Base-by-base conservation (phyloP, 2,113 vertebrate genomes). In the Oryzias woworae region DNA sequence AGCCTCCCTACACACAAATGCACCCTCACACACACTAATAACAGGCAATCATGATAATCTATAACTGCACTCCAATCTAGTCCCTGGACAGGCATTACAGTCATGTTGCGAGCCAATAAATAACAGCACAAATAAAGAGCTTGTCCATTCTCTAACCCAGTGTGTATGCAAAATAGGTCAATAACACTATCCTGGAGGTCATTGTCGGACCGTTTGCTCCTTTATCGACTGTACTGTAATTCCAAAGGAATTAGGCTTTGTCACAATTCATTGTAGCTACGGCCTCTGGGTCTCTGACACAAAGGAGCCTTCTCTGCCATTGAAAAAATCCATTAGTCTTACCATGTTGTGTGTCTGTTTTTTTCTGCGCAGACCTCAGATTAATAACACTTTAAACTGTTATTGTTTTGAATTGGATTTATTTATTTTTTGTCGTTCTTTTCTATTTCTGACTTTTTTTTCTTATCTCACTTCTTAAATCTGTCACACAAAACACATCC, bases 1-100 rank as follows among this genome's bases (percentile, higher is more conserved):
- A 51, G 56, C 3, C 13, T 46, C 28, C 58, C 42, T 69, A 58
- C 66, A 57, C 74, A 63, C 59, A 62, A 47, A 61, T 50, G 36
- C 77, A 48, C 47, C 7, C 47, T 12, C n/a, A 52, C 69, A 67
- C 66, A 85, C 77, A 78, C 86, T 90, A 89, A 90, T 90, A 91
- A 92, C 86, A 82, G 87, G 85, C 89, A 90, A 92, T 92, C 90
- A 91, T 89, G 88, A 88, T 92, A 88, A 91, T 91, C 88, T 90
- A 88, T 87, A 92, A 91, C 86, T 85, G 90, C 86, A 88, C 91
- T 92, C 89, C 90, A 92, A 89, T 82, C 73, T 85, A 92, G 80
- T 84, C 87, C 87, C 88, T 83, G 82, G 83, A 91, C 86, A 84
- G 78, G 87, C 86, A 89, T 89, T 89, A 90, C 89, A 86, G 62